Evolutionary conservation across 2,888 invertebrate species (phyloP).

Genomic region (Pollenia griseotomentosa): DNA sequence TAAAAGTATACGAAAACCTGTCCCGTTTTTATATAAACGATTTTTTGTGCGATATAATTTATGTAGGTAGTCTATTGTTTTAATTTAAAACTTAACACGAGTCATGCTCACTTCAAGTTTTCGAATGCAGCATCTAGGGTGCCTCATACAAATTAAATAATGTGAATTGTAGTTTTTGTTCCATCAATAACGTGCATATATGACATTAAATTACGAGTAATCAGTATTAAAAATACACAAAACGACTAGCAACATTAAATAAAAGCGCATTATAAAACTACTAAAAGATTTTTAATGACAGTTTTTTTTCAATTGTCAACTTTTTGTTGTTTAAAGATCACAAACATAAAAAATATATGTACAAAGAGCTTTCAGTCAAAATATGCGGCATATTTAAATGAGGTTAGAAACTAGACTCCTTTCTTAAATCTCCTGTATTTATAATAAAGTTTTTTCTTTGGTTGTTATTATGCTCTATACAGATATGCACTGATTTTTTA

Average conservation of each 20-base stretch:
- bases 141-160: background rate
- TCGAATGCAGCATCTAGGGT: background rate
- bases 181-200: conserved; percentile 6
- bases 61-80: too few species aligned
- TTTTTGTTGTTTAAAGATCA: background rate
- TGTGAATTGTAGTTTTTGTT: background rate
- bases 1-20: too few species aligned
- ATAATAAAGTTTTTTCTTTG: too few species aligned
- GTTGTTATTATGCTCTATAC: too few species aligned
- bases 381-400: background rate
- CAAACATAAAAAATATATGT: background rate
- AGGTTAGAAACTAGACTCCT: background rate
- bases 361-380: too few species aligned
- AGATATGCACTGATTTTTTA: background rate
- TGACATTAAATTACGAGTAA: conserved; percentile 38
- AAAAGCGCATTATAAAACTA: conserved; percentile 9
- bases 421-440: background rate
- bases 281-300: conserved; percentile 40
- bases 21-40: too few species aligned
- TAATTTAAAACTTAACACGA: too few species aligned
- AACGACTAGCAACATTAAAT: background rate
- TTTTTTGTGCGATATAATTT: too few species aligned
- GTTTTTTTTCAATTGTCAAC: background rate
- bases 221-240: conserved; percentile 23
- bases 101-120: too few species aligned